These are phyloP conservation scores for Tiliacea citrago DNA, from an alignment of 2,888 invertebrate species.

Conservation along the genomic window DNA sequence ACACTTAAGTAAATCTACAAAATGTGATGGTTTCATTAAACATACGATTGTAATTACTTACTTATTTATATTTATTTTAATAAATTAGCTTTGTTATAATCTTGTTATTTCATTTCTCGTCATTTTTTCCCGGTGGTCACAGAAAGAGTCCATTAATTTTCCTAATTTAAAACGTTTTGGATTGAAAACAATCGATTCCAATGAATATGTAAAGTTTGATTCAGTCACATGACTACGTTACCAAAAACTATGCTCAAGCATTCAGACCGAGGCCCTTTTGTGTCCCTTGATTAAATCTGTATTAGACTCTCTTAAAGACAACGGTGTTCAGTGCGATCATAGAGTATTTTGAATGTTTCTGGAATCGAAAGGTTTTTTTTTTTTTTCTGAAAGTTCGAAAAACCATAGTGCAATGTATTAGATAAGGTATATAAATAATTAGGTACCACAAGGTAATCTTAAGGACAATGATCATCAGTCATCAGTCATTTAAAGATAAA, in stretches of 20 bases:
- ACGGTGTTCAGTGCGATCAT: not conserved
- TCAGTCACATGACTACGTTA: not conserved
- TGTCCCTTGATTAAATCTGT: not conserved
- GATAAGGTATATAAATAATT: not conserved
- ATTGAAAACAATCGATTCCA: not conserved
- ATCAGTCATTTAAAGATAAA: conserved; percentile 34
- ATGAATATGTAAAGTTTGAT: not conserved
- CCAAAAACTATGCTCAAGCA: not conserved
- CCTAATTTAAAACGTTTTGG: not conserved
- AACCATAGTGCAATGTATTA: not conserved
- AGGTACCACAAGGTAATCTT: not conserved
- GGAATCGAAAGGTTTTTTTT: not conserved
- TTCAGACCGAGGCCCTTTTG: not conserved
- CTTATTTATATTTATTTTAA: conserved; percentile 26
- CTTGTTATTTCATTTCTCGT: conserved; percentile 10
- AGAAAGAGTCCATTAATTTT: not conserved
- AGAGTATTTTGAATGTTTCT: not conserved
- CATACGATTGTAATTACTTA: conserved; percentile 9
- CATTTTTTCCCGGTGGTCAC: not conserved
- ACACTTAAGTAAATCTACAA: conserved; percentile 63
- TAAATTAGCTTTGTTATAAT: conserved; percentile 38
- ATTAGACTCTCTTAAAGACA: not conserved
- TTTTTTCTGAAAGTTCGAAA: not conserved
- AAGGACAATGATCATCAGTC: not conserved
- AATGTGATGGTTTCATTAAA: conserved; percentile 1